phyloP scores from a whole-genome alignment of 92 coral and sea anemone species.

The Actinernus sp. region DNA sequence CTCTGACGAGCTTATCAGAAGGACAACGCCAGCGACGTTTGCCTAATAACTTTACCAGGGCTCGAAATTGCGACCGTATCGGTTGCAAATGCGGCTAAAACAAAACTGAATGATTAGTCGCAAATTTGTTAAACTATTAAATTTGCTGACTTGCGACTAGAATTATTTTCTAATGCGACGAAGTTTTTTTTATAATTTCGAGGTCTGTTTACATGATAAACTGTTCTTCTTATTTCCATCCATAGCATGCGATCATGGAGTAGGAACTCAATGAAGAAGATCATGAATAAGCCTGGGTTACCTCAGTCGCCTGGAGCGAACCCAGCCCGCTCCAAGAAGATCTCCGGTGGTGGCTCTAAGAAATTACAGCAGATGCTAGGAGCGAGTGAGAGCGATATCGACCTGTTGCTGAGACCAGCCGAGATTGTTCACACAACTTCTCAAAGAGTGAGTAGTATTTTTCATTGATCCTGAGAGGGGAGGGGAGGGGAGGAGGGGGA shows the following conservation, averaged over 20 bases:
- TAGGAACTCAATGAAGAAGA: constrained; percentile 88
- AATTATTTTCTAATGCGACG: too few relatives aligned
- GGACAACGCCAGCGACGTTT: too few relatives aligned
- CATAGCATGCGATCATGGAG: constrained; percentile 96
- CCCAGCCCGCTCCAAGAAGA: constrained; percentile 68
- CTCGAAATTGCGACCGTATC: too few relatives aligned
- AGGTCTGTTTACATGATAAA: neutral
- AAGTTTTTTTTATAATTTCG: too few relatives aligned
- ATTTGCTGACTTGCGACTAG: too few relatives aligned
- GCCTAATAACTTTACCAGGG: too few relatives aligned
- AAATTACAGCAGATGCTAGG: constrained; percentile 96
- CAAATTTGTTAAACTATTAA: too few relatives aligned
- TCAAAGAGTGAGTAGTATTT: constrained; percentile 73
- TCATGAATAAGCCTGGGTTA: constrained; percentile 64
- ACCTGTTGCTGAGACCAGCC: constrained; percentile 85
- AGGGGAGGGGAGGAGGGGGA: too few relatives aligned
- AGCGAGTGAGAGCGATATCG: constrained; percentile 99
- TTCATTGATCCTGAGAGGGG: too few relatives aligned
- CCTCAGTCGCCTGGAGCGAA: constrained; percentile 70
- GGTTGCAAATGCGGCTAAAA: too few relatives aligned
- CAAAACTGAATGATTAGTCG: too few relatives aligned
- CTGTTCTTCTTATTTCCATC: constrained; percentile 1
- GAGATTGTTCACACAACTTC: constrained; percentile 81
- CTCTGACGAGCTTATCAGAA: too few relatives aligned
- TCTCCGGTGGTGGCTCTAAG: constrained; percentile 97